phyloP scores from a whole-genome alignment of 2,113 vertebrate species.

The Tauraco erythrolophus region DNA sequence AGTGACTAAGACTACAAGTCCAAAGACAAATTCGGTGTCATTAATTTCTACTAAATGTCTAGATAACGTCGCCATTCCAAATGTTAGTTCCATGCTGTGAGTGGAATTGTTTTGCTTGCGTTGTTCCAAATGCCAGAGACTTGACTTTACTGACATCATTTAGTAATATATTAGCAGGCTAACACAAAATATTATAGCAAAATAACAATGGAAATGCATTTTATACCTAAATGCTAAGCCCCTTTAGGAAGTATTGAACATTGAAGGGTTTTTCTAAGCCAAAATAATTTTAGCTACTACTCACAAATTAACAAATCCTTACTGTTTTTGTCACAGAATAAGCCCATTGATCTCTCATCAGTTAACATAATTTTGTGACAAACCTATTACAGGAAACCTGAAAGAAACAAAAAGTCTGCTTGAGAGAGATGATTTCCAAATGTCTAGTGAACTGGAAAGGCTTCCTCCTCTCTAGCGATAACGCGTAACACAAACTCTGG shows the following conservation, averaged over 20 bases:
- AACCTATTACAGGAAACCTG: neutral
- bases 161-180: neutral
- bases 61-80: neutral
- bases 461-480: neutral
- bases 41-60: neutral
- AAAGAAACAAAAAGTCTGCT: neutral
- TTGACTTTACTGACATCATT: neutral
- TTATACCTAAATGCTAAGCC: neutral
- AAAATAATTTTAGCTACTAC: neutral
- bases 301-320: neutral
- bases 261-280: neutral
- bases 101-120: neutral
- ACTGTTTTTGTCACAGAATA: neutral
- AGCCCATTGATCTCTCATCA: neutral
- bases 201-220: neutral
- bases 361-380: neutral
- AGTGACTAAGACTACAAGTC: neutral
- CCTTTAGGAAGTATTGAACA: neutral
- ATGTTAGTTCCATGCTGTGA: neutral
- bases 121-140: neutral
- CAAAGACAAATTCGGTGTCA: neutral
- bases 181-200: neutral
- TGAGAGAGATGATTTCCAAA: neutral
- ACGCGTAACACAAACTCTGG: neutral
- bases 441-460: neutral